Base-by-base conservation (phyloP, 1,140 invertebrate genomes). In the Apis laboriosa region DNA sequence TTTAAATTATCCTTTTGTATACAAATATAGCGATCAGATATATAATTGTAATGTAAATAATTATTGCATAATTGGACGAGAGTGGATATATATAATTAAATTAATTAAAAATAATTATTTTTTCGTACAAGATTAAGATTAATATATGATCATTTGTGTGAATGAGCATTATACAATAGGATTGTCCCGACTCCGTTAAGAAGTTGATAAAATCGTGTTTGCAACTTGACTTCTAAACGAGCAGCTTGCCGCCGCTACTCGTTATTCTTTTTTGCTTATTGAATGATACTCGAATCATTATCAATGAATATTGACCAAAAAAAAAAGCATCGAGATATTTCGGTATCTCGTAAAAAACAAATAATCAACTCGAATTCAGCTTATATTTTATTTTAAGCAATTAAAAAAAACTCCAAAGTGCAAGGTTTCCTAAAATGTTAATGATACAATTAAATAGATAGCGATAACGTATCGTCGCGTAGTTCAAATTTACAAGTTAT, bases 161-260 rank as follows among this genome's bases (percentile, higher is more conserved):
- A 43, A 7, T 43, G 5, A 7, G 5, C 34, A 43, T 43, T 43
- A 7, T 34, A 0, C 60, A 61, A 82, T 43, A 2, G 3, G 34
- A 34, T 3, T 34, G 34, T 4, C 73, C 60, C 70, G 60, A 51
- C 21, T 12, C 28, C 74, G 56, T 74, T 85, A 82, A 86, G 82
- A 86, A 75, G 34, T 73, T 84, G 60, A 55, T 49, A 76, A 83
- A 80, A 84, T 79, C 75, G 61, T 83, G 76, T 80, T 87, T 77
- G 63, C 87, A 80, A 87, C 5, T 7, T 85, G 86, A 87, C 64
- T 80, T 17, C 72, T 75, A 34, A 71, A 73, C 71, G 24, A 68
- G 60, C 43, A 56, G 68, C 49, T 77, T 15, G 64, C 55, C 56
- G 51, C 64, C 34, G 74, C 9, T 76, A 12, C 43, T 13, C 56